These are phyloP conservation scores for Taenioides sp. DNA, from an alignment of 2,797 vertebrate genomes.

Conservation along the genomic window DNA sequence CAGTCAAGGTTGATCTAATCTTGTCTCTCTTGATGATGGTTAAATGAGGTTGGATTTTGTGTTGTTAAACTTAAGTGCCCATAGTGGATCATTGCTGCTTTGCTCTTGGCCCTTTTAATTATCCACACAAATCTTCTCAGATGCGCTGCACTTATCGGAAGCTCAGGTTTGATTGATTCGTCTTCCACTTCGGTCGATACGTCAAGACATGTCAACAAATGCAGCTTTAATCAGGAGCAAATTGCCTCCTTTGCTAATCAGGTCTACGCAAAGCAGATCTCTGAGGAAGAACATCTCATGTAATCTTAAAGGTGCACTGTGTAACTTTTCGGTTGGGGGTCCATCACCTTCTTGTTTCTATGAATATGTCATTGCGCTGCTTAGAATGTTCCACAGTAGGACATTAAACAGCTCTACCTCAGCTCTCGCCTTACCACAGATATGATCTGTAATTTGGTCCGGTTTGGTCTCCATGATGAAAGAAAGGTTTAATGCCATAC, in stretches of 20 bases:
- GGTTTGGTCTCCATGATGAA: too few relatives aligned
- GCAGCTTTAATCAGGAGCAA: constrained; percentile 54
- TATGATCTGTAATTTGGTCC: too few relatives aligned
- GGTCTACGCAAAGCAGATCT: constrained; percentile 26
- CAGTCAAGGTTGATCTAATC: constrained; percentile 26
- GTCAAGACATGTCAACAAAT: constrained; percentile 43
- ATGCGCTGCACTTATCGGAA: constrained; percentile 18
- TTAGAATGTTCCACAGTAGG: too few relatives aligned
- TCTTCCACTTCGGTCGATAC: constrained; percentile 25
- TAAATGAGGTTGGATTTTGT: constrained; percentile 9
- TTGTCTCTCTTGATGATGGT: constrained; percentile 25
- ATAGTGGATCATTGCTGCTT: constrained; percentile 35
- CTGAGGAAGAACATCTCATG: constrained; percentile 1
- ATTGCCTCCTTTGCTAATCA: constrained; percentile 45
- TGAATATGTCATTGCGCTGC: too few relatives aligned
- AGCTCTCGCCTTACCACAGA: too few relatives aligned
- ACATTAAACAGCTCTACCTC: too few relatives aligned
- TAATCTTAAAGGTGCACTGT: constrained; percentile 25
- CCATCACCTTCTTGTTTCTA: too few relatives aligned
- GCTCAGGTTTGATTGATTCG: constrained; percentile 47
- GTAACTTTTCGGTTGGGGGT: too few relatives aligned
- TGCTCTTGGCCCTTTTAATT: constrained; percentile 51
- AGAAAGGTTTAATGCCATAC: too few relatives aligned
- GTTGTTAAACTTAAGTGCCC: constrained; percentile 21
- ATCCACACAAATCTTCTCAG: constrained; percentile 22